Conservation (phyloP, 2,888 invertebrate genomes). For the Agapetus fuscipes region DNA sequence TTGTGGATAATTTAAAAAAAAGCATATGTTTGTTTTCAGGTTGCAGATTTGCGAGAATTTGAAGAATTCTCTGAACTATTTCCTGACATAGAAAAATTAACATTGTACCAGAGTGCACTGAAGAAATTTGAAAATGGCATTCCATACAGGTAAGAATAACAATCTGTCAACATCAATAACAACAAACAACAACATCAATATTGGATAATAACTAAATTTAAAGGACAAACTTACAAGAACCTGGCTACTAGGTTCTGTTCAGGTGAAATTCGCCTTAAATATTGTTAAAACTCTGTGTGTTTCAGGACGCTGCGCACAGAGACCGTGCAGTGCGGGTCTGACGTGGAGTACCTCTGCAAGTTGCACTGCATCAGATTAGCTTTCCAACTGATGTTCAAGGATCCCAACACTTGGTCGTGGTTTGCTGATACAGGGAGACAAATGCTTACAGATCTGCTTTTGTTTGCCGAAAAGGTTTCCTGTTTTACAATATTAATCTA, state of each 20-base stretch:
- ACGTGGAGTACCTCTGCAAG: slow-evolving; percentile 93
- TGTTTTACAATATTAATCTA: too few relatives aligned
- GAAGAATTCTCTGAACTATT: slow-evolving; percentile 72
- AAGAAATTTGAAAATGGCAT: slow-evolving; percentile 73
- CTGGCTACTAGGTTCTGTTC: too few relatives aligned
- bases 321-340: slow-evolving; percentile 77
- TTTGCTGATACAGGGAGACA: slow-evolving; percentile 82
- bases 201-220: slow-evolving; percentile 1
- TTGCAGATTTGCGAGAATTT: slow-evolving; percentile 81
- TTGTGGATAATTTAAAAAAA: too few relatives aligned
- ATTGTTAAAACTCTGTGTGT: slow-evolving; percentile 6
- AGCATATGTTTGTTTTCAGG: slow-evolving; percentile 38
- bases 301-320: slow-evolving; percentile 71
- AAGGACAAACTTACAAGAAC: background rate
- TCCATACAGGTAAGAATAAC: slow-evolving; percentile 45
- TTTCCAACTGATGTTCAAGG: slow-evolving; percentile 68
- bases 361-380: slow-evolving; percentile 87
- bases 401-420: slow-evolving; percentile 63
- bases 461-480: slow-evolving; percentile 78
- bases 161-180: slow-evolving; percentile 11
- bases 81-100: slow-evolving; percentile 70
- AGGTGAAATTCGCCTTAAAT: too few relatives aligned
- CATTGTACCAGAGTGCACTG: slow-evolving; percentile 77
- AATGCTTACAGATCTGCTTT: slow-evolving; percentile 77
- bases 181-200: too few relatives aligned